Base-by-base conservation (phyloP, 2,797 vertebrate genomes). In the Acanthornis magna region DNA sequence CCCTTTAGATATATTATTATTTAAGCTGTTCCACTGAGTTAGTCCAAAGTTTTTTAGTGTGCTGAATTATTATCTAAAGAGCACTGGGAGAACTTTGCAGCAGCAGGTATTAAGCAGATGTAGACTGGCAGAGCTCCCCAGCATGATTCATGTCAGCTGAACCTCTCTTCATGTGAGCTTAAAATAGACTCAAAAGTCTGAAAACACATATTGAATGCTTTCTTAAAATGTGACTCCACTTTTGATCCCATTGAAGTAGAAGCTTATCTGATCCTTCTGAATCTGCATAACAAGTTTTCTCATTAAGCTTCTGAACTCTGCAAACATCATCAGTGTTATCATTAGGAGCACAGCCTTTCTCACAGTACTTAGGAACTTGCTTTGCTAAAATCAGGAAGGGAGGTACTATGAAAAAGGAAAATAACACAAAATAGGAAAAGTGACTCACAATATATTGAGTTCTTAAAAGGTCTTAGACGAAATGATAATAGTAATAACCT, bases 301-400 rank as follows among this genome's bases (percentile, higher is more conserved):
- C 87, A 78, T 34, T 65, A 88, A 65, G 47, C 68, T 93, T 89
- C 72, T 36, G 36, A 85, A 65, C 36, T 93, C 87, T 75, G 68
- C 63, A 92, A 93, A 96, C 53, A 78, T 80, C 63, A 85, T 91
- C 65, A 91, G 61, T 50, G 93, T 91, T 96, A 96, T 95, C 92
- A 92, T 79, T 71, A 74, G 25, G 53, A 89, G 75, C 85, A 91
- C 50, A 88, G 54, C 32, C 40, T 94, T 96, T 95, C 96, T 92
- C 93, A 95, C 92, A 95, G 53, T 78, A 72, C 40, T 91, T 77
- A 79, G 81, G 78, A 94, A 95, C 61, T 85, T 80, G 42, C 79
- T 87, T 94, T 94, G 65, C 89, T 78, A 34, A 91, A 85, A 62
- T 77, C 92, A 94, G 95, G 93, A 96, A 96, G 89, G 93, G 91